phyloP scores from a whole-genome alignment of 2,888 invertebrate species.

The Drosophila nigricruria region DNA sequence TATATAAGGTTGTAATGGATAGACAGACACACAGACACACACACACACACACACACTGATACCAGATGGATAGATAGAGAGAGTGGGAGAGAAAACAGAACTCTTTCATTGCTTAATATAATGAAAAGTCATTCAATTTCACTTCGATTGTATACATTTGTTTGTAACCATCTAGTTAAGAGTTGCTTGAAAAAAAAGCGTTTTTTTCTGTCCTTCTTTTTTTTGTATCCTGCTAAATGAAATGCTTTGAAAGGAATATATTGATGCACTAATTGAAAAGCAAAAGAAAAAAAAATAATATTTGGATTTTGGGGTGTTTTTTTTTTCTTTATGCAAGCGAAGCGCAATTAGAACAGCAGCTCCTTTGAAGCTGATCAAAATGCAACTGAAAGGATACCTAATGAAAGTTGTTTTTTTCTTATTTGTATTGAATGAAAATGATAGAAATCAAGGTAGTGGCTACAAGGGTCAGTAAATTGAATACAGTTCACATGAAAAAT shows the following conservation, averaged over 20 bases:
- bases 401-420: neutral
- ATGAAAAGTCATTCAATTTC: slow-evolving; percentile 76
- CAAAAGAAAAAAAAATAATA: slow-evolving; percentile 5
- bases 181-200: slow-evolving; percentile 1
- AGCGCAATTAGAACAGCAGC: slow-evolving; percentile 25
- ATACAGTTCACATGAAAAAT: neutral
- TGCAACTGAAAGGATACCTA: slow-evolving; percentile 1
- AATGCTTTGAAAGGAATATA: slow-evolving; percentile 29
- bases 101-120: slow-evolving; percentile 52
- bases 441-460: neutral
- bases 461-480: neutral
- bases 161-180: slow-evolving; percentile 20
- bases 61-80: neutral
- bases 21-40: slow-evolving; percentile 10
- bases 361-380: slow-evolving; percentile 2
- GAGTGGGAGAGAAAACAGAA: neutral
- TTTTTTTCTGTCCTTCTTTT: slow-evolving; percentile 13
- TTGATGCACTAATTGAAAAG: slow-evolving; percentile 28
- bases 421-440: neutral
- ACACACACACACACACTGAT: no score
- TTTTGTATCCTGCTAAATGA: slow-evolving; percentile 11
- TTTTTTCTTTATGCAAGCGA: neutral
- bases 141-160: slow-evolving; percentile 50
- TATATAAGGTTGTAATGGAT: neutral
- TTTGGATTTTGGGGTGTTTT: neutral